Percentiles rank a stretch among this genome's conserved stretches.
Conservation (phyloP, 92 coral and sea anemone species). For the Meandrina meandrites region DNA sequence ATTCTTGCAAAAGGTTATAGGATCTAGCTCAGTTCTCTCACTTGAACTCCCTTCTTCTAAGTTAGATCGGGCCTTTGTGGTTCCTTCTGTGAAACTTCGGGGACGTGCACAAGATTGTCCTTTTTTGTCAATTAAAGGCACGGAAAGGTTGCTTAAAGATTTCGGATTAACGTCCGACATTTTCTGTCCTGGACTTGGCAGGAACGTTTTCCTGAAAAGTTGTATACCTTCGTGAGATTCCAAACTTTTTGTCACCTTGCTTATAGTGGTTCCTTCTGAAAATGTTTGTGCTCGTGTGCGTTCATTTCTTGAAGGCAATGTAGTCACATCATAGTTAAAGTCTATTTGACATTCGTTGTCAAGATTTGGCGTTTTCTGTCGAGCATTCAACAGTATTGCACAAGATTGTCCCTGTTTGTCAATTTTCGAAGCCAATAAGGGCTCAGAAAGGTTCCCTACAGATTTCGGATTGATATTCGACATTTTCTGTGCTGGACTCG, state of each 20-base stretch:
- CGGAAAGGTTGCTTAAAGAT: background rate
- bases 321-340: no score
- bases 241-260: background rate
- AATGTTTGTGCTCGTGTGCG: background rate
- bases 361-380: no score
- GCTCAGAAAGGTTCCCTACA: background rate
- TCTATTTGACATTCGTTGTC: no score
- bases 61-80: background rate
- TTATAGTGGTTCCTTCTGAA: background rate
- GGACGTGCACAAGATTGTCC: background rate
- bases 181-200: background rate
- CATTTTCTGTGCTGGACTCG: background rate
- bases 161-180: background rate
- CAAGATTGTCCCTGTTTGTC: background rate
- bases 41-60: background rate
- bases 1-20: background rate
- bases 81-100: conserved; percentile 3
- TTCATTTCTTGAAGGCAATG: background rate
- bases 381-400: no score
- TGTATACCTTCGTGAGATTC: background rate
- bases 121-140: no score
- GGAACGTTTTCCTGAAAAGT: background rate
- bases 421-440: background rate
- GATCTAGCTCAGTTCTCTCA: background rate
- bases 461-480: background rate